Conservation (phyloP, 2,113 vertebrate genomes). For the Capreolus pygargus region DNA sequence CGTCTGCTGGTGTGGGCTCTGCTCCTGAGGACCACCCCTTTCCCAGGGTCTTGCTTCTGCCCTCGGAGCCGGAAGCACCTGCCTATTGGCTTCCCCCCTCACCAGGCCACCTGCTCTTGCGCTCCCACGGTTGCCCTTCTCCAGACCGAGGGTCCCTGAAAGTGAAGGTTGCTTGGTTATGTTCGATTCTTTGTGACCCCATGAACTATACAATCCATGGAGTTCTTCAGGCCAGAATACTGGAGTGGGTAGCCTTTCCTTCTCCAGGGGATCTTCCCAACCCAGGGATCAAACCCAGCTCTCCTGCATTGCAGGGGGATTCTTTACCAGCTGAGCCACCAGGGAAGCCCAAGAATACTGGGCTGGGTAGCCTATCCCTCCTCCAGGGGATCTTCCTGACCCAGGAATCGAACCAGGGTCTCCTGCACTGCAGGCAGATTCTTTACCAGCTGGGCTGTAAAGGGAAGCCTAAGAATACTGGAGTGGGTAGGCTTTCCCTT, state of each 20-base stretch:
- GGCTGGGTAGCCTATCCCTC: background rate
- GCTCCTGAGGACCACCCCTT: background rate
- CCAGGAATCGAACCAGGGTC: background rate
- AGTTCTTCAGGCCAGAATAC: background rate
- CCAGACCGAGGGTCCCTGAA: background rate
- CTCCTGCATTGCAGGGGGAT: background rate
- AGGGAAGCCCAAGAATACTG: background rate
- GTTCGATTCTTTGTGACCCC: background rate
- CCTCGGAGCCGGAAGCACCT: background rate
- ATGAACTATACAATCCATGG: background rate
- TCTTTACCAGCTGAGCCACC: background rate
- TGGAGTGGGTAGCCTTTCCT: background rate
- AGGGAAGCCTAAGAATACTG: background rate
- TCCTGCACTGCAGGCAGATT: background rate
- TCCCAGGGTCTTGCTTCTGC: background rate
- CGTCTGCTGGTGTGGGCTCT: background rate
- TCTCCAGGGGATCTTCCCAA: background rate
- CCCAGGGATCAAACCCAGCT: background rate
- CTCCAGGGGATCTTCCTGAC: background rate
- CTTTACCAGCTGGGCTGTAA: background rate
- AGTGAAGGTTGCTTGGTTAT: fast-evolving
- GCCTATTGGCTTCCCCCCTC: background rate
- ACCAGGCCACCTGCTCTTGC: background rate
- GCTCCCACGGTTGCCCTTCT: fast-evolving
- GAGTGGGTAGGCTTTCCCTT: background rate